phyloP scores from a whole-genome alignment of 23 tunicate species.

The Aplidium turbinatum region DNA sequence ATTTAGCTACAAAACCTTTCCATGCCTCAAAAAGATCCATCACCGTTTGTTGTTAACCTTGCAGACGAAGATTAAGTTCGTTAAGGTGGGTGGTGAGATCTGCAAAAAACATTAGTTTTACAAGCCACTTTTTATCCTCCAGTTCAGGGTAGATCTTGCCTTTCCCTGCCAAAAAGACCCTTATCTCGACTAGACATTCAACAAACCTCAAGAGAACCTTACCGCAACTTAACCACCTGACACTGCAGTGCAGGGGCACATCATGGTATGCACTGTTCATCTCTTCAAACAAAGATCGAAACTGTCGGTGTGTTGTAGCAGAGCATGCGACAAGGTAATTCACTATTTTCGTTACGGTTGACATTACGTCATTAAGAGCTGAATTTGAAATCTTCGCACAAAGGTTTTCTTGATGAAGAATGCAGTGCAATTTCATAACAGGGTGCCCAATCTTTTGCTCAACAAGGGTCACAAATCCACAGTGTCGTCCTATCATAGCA shows the following conservation, averaged over 20 bases:
- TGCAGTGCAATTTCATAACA: constrained; percentile 37
- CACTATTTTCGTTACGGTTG: constrained; percentile 22
- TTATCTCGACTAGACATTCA: constrained; percentile 35
- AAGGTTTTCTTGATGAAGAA: constrained; percentile 28
- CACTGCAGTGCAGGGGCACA: constrained; percentile 12
- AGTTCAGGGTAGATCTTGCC: constrained; percentile 38
- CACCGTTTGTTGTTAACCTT: constrained; percentile 32
- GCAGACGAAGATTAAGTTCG: constrained; percentile 54
- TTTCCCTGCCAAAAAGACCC: constrained; percentile 22
- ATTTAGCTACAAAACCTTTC: constrained; percentile 49
- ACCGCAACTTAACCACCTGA: constrained; percentile 25
- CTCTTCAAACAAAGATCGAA: constrained; percentile 49
- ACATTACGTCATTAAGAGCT: constrained; percentile 14
- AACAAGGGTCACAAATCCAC: constrained; percentile 5
- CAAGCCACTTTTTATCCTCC: constrained; percentile 42
- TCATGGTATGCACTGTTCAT: constrained; percentile 39
- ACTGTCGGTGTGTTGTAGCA: constrained; percentile 46
- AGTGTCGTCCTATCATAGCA: no score
- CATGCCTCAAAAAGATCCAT: constrained; percentile 42
- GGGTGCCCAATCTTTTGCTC: constrained; percentile 7
- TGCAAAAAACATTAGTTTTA: constrained; percentile 30
- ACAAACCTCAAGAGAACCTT: constrained; percentile 39
- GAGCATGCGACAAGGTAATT: constrained; percentile 45
- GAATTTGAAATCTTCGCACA: constrained; percentile 34
- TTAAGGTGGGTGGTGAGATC: constrained; percentile 34